phyloP scores from a whole-genome alignment of 2,113 vertebrate genomes.

The Axis porcinus region DNA sequence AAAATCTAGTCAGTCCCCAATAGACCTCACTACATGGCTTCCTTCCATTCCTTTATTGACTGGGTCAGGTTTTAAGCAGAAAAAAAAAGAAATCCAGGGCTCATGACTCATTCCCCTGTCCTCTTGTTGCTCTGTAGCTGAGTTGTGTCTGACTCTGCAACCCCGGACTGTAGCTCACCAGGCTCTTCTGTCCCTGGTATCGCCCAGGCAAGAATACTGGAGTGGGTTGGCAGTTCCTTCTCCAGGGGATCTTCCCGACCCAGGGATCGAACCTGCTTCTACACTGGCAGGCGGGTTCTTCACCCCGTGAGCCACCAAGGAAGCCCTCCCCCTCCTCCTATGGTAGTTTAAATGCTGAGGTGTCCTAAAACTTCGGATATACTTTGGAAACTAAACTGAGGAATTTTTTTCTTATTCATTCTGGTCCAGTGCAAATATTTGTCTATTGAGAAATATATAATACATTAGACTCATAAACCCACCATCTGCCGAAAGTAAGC shows the following conservation, averaged over 20 bases:
- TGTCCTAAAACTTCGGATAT: conserved; percentile 76
- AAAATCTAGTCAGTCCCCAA: neutral
- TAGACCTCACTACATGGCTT: conserved; percentile 18
- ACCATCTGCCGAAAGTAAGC: conserved; percentile 79
- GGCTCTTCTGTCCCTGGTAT: neutral
- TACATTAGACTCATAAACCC: conserved; percentile 71
- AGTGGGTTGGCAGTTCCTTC: neutral
- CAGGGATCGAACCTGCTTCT: neutral
- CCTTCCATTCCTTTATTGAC: conserved; percentile 44
- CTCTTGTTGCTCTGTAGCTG: neutral
- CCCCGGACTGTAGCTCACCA: neutral
- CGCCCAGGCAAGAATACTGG: neutral
- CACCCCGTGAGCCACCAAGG: neutral
- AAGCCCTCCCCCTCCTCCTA: conserved; percentile 33
- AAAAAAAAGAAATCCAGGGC: neutral
- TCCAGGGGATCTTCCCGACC: neutral
- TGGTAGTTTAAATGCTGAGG: conserved; percentile 75
- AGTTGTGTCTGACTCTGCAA: neutral
- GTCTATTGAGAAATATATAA: conserved; percentile 73
- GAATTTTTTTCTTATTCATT: conserved; percentile 73
- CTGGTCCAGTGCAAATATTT: conserved; percentile 83
- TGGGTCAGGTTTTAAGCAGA: neutral
- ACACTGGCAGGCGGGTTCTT: neutral
- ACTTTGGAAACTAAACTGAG: conserved; percentile 67
- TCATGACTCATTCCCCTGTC: neutral